phyloP scores from a whole-genome alignment of 2,888 invertebrate species.

The Lochmaea crataegi region DNA sequence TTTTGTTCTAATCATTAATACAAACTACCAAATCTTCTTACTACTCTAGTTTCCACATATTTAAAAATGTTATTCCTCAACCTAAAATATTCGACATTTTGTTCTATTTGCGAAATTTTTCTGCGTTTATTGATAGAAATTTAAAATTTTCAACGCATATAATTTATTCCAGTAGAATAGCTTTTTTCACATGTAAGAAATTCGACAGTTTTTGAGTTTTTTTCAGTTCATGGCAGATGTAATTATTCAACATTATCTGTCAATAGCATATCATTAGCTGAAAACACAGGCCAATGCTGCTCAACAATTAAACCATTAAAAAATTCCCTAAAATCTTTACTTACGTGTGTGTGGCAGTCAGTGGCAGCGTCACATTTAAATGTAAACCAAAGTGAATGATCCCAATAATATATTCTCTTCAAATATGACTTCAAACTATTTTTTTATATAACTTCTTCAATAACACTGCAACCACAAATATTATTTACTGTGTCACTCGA shows the following conservation, averaged over 20 bases:
- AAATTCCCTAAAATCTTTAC: constrained; percentile 41
- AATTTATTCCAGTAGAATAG: background rate
- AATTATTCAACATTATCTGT: constrained; percentile 27
- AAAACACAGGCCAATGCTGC: constrained; percentile 33
- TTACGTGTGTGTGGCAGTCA: constrained; percentile 30
- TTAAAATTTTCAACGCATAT: background rate
- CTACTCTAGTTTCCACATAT: too few relatives aligned
- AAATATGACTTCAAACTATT: too few relatives aligned
- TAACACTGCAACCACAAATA: too few relatives aligned
- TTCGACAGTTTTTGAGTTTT: constrained; percentile 9
- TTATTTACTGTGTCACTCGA: too few relatives aligned
- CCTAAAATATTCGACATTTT: too few relatives aligned
- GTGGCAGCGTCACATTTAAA: background rate
- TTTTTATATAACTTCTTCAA: too few relatives aligned
- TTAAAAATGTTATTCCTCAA: too few relatives aligned
- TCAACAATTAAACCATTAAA: constrained; percentile 44
- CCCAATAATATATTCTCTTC: too few relatives aligned
- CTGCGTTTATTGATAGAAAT: too few relatives aligned
- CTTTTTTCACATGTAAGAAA: constrained; percentile 4
- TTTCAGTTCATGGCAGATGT: constrained; percentile 5
- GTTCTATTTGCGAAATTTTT: too few relatives aligned
- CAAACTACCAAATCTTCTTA: too few relatives aligned
- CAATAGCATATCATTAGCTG: constrained; percentile 31
- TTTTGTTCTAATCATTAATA: too few relatives aligned
- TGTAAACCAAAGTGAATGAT: background rate